Evolutionary conservation across 1,140 invertebrate species (phyloP), one percentile per base, ranked within the genome.

Genomic region (Drosophila suzukii): DNA sequence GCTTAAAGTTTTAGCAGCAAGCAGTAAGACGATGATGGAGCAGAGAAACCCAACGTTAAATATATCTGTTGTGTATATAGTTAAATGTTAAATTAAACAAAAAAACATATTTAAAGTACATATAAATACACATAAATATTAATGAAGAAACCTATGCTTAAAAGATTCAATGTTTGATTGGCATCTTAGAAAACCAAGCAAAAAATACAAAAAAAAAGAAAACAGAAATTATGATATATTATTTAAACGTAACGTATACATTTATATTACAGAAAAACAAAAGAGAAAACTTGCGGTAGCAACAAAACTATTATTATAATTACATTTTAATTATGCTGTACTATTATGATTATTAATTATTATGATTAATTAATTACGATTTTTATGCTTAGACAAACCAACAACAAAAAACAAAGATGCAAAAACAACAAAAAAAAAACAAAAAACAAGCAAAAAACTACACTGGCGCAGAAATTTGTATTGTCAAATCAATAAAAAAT

Each of bases 301-400:
- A 89, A 89, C 78, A 67, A 81, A 89, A 89, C 84, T 89, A 89
- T 89, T 89, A 89, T 62, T 89, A 89, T 89, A 89, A 89, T 89
- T 89, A 72, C 71, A 65, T 78, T 89, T 89, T 83, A 83, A 89
- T 89, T 89, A 89, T 71, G 80, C 72, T 76, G 79, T 88, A 88
- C 84, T 88, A 86, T 86, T 88, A 88, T 82, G 67, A 82, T 82
- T 88, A 88, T 88, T 84, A 51, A 75, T 75, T 81, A 86, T 85
- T 84, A 86, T 72, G 62, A 78, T 75, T 76, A 77, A 78, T 78
- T 88, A 89, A 86, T 78, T 82, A 86, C 66, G 78, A 86, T 86
- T 82, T 78, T 79, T 82, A 82, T 88, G 84, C 71, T 88, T 75
- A 75, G 72, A 58, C 39, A 76, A 84, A 80, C 72, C 75, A 81